A percentile compares a stretch with the other conserved stretches of the same genome.
Conservation (phyloP, 2,797 vertebrate genomes). For the Etheostoma nigrum region DNA sequence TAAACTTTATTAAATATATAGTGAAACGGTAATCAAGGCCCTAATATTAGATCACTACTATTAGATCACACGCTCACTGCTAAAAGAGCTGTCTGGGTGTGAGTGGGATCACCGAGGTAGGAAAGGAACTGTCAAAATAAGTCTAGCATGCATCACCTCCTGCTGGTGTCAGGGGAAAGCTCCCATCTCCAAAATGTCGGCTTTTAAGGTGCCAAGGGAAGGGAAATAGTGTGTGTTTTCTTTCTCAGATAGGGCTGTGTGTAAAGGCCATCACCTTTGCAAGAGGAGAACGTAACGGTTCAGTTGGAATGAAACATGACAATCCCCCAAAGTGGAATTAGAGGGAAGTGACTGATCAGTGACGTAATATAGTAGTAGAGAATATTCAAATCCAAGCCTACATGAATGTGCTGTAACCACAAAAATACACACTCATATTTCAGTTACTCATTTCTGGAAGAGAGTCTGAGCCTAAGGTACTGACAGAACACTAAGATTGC, state of each 20-base stretch:
- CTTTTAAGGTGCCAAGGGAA: background rate
- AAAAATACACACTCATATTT: too few relatives aligned
- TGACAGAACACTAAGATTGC: too few relatives aligned
- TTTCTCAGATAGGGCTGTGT: background rate
- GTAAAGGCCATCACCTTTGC: background rate
- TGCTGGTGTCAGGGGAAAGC: background rate
- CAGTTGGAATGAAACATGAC: background rate
- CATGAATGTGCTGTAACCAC: background rate
- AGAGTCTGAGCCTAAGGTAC: too few relatives aligned
- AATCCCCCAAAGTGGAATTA: background rate
- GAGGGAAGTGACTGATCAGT: too few relatives aligned
- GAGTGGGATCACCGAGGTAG: conserved; percentile 42
- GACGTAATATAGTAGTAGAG: background rate
- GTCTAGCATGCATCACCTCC: conserved; percentile 15
- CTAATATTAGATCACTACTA: background rate
- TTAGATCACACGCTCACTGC: conserved; percentile 15
- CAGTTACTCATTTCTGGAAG: too few relatives aligned
- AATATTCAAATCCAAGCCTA: background rate
- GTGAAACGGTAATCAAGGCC: background rate
- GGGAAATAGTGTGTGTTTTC: background rate
- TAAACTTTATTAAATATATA: background rate
- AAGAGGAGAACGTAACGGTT: background rate
- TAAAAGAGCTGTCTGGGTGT: conserved; percentile 37
- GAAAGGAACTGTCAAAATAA: conserved; percentile 32
- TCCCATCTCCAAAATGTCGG: conserved; percentile 9